Conservation (phyloP, 2,888 invertebrate species). For the Harpalus rubripes region DNA sequence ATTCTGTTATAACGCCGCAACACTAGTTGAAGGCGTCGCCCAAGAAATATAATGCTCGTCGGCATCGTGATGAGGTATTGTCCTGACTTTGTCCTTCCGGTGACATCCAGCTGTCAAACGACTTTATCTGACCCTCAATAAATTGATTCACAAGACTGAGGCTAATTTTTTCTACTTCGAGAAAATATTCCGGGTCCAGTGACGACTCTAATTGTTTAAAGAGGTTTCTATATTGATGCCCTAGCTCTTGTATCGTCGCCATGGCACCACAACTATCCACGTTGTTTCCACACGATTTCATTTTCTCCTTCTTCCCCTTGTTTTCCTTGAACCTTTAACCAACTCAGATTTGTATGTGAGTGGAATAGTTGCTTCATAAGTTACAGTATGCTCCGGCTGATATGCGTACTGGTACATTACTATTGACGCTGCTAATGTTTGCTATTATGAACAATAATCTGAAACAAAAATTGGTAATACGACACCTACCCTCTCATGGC, state of each 20-base stretch:
- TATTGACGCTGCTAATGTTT: constrained; percentile 64
- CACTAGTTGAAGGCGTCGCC: constrained; percentile 56
- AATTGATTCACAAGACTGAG: background rate
- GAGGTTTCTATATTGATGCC: background rate
- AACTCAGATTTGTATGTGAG: too few relatives aligned
- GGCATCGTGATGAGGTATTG: background rate
- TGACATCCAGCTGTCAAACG: background rate
- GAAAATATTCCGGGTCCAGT: constrained; percentile 44
- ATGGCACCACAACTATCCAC: too few relatives aligned
- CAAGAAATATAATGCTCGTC: background rate
- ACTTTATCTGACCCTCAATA: background rate
- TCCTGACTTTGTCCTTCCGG: background rate
- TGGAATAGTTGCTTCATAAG: background rate
- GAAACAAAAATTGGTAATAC: too few relatives aligned
- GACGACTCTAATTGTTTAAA: background rate
- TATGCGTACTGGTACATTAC: constrained; percentile 65
- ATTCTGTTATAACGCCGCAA: constrained; percentile 53
- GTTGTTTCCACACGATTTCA: too few relatives aligned
- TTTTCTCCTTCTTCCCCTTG: too few relatives aligned
- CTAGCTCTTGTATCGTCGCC: too few relatives aligned
- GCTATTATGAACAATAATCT: constrained; percentile 29
- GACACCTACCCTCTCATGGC: too few relatives aligned
- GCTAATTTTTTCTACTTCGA: background rate
- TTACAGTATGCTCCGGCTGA: constrained; percentile 57
- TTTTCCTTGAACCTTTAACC: too few relatives aligned